These are phyloP conservation scores for Melanerpes aurifrons DNA, from an alignment of 2,113 vertebrate genomes.

Conservation along the genomic window DNA sequence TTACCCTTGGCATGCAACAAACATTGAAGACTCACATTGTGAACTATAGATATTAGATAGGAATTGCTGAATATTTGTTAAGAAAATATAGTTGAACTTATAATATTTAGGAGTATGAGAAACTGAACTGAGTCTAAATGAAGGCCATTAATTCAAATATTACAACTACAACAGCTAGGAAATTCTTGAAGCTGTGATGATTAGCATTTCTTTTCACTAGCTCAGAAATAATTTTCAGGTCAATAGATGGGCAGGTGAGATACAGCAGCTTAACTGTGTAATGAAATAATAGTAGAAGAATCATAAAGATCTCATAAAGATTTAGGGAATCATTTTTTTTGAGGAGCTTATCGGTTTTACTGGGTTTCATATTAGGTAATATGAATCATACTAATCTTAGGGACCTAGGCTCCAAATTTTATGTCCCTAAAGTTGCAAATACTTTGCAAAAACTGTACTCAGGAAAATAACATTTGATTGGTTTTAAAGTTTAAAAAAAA, in stretches of 20 bases:
- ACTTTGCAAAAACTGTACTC: neutral
- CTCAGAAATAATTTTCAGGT: neutral
- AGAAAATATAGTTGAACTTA: neutral
- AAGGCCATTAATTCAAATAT: neutral
- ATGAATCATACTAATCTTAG: neutral
- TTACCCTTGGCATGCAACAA: fast-evolving
- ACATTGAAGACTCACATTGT: neutral
- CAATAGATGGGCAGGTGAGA: neutral
- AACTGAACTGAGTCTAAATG: neutral
- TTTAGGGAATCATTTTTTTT: neutral
- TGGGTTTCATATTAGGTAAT: neutral
- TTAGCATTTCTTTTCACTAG: neutral
- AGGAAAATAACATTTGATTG: neutral
- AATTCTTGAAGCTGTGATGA: neutral
- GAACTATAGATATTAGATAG: neutral
- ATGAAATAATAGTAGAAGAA: neutral
- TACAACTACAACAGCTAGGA: neutral
- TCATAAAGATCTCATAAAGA: neutral
- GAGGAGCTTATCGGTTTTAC: neutral
- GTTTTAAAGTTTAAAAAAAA: neutral
- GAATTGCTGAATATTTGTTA: neutral
- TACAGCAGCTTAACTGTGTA: neutral
- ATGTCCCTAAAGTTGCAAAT: neutral
- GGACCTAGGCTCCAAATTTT: neutral
- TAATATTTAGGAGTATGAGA: neutral